Evolutionary conservation across 2,113 vertebrate species (phyloP).

Genomic region (Mionectes macconnelli): DNA sequence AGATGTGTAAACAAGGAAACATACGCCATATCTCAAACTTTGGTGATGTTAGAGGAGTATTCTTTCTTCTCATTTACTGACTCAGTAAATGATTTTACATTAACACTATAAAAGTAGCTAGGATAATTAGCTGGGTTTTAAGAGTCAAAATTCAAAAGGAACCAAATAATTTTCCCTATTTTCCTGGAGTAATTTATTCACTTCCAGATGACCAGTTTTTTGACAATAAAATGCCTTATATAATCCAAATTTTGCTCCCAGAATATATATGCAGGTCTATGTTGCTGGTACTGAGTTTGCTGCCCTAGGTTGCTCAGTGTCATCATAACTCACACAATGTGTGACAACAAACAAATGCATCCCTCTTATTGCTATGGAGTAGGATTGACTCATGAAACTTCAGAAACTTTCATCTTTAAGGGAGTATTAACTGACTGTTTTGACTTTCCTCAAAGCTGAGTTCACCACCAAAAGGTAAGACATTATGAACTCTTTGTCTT

Average conservation of each 20-base stretch:
- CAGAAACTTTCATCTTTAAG: not conserved
- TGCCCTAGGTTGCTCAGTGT: not conserved
- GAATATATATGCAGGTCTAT: not conserved
- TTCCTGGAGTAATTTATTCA: not conserved
- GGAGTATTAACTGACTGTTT: not conserved
- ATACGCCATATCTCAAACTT: not conserved
- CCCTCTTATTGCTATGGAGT: not conserved
- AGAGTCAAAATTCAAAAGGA: not conserved
- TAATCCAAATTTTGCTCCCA: not conserved
- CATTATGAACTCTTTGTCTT: not conserved
- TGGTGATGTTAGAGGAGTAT: not conserved
- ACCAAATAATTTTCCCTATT: not conserved
- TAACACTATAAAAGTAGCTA: not conserved
- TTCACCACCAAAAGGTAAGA: not conserved
- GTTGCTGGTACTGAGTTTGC: not conserved
- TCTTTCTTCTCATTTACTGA: not conserved
- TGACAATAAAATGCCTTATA: not conserved
- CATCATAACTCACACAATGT: not conserved
- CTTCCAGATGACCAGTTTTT: not conserved
- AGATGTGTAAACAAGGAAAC: not conserved
- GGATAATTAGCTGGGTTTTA: not conserved
- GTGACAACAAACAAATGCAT: not conserved
- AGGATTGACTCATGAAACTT: not conserved
- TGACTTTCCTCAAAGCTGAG: not conserved
- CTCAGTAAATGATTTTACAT: not conserved